Conservation (phyloP, 2,797 vertebrate species). For the Stomatorhinus walkeri region DNA sequence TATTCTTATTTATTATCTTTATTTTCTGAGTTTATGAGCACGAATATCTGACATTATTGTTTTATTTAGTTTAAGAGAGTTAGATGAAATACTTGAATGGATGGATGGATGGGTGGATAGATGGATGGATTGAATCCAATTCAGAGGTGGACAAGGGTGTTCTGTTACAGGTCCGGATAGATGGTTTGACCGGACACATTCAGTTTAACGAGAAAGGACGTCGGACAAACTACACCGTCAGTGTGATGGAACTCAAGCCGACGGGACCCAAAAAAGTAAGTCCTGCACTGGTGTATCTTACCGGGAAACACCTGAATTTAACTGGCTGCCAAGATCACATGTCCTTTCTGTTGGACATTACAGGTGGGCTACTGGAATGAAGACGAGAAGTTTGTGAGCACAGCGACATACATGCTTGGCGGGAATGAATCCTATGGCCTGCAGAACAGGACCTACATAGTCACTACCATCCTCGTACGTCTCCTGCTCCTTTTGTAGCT, state of each 20-base stretch:
- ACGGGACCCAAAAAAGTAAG: slow-evolving; percentile 87
- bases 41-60: not conserved
- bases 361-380: slow-evolving; percentile 99
- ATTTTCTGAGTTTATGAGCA: not conserved
- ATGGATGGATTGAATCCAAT: not conserved
- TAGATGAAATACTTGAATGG: not conserved
- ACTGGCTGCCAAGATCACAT: not conserved
- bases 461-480: slow-evolving; percentile 94
- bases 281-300: not conserved
- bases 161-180: slow-evolving; percentile 76
- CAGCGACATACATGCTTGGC: slow-evolving; percentile 69
- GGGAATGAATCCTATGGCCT: slow-evolving; percentile 82
- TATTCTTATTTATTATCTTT: no score
- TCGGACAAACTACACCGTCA: slow-evolving; percentile 90
- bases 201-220: slow-evolving; percentile 97
- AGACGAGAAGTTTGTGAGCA: slow-evolving; percentile 88
- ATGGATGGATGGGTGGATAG: not conserved
- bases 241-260: slow-evolving; percentile 86
- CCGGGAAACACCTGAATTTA: not conserved
- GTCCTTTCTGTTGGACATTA: slow-evolving; percentile 23
- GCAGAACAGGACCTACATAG: slow-evolving; percentile 92
- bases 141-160: not conserved
- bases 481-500: not conserved
- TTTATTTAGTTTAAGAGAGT: not conserved
- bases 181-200: slow-evolving; percentile 91